These are phyloP conservation scores for Condylostylus longicornis DNA, from an alignment of 1,140 invertebrate species.

Conservation along the genomic window DNA sequence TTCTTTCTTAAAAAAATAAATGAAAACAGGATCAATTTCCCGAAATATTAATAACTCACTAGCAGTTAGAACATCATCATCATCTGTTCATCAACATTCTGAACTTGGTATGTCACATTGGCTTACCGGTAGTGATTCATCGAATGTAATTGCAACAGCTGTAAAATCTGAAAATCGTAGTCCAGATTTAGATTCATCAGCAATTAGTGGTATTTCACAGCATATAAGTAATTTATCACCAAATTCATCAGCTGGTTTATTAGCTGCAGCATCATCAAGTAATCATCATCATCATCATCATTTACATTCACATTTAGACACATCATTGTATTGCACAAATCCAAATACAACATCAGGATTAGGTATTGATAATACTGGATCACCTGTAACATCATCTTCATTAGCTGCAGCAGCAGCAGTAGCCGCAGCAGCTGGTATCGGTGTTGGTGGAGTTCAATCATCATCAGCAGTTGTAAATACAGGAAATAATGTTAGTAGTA, in stretches of 20 bases:
- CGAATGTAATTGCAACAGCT: slow-evolving; percentile 9
- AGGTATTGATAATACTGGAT: too few relatives aligned
- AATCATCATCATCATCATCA: not conserved
- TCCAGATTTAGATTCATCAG: slow-evolving; percentile 13
- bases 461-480: not conserved
- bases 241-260: too few relatives aligned
- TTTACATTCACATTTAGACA: slow-evolving; percentile 1
- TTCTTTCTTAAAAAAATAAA: too few relatives aligned
- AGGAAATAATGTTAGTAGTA: not conserved
- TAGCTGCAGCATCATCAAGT: slow-evolving; percentile 8
- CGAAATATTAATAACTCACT: too few relatives aligned
- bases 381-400: too few relatives aligned
- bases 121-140: slow-evolving; percentile 17
- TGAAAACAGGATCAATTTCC: too few relatives aligned
- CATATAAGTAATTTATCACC: not conserved
- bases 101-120: slow-evolving; percentile 15
- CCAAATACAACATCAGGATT: not conserved
- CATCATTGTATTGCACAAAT: not conserved
- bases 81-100: slow-evolving; percentile 1
- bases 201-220: slow-evolving; percentile 6
- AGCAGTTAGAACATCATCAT: too few relatives aligned
- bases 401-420: slow-evolving; percentile 9
- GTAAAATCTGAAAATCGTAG: slow-evolving; percentile 31
- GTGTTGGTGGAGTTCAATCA: slow-evolving; percentile 8
- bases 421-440: slow-evolving; percentile 7